These are phyloP conservation scores for Machimus atricapillus DNA, from an alignment of 2,888 invertebrate genomes.

Conservation along the genomic window DNA sequence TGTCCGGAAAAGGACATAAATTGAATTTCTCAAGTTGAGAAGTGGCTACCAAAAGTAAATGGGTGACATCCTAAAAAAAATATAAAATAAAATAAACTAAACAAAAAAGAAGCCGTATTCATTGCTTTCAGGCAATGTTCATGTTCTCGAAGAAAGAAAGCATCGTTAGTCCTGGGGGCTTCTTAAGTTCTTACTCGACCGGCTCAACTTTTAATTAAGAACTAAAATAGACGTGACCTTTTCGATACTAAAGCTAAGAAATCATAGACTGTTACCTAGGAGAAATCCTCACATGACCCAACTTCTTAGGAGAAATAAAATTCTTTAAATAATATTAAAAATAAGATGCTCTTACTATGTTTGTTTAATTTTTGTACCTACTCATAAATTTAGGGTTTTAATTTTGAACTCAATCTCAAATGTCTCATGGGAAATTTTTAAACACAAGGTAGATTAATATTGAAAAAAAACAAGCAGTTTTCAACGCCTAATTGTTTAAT, in stretches of 20 bases:
- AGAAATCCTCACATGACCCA: neutral
- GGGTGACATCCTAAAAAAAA: neutral
- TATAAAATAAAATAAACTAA: too few relatives aligned
- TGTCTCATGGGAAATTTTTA: too few relatives aligned
- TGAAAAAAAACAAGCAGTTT: too few relatives aligned
- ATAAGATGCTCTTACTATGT: too few relatives aligned
- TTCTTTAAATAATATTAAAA: too few relatives aligned
- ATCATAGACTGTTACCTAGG: neutral
- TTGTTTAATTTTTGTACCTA: too few relatives aligned
- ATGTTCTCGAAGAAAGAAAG: neutral
- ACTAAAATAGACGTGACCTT: neutral
- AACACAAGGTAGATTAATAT: too few relatives aligned
- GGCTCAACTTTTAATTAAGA: conserved; percentile 24
- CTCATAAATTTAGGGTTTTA: too few relatives aligned
- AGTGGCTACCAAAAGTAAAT: neutral
- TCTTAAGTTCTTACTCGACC: neutral
- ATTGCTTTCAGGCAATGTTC: neutral
- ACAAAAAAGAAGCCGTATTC: neutral
- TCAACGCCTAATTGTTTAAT: too few relatives aligned
- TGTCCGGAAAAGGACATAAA: neutral
- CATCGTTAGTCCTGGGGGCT: neutral
- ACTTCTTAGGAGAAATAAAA: too few relatives aligned
- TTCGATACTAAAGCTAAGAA: neutral
- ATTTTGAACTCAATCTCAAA: too few relatives aligned
- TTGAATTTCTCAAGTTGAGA: conserved; percentile 15